Base-by-base conservation (phyloP, 2,113 vertebrate genomes). In the Dinomys branickii region DNA sequence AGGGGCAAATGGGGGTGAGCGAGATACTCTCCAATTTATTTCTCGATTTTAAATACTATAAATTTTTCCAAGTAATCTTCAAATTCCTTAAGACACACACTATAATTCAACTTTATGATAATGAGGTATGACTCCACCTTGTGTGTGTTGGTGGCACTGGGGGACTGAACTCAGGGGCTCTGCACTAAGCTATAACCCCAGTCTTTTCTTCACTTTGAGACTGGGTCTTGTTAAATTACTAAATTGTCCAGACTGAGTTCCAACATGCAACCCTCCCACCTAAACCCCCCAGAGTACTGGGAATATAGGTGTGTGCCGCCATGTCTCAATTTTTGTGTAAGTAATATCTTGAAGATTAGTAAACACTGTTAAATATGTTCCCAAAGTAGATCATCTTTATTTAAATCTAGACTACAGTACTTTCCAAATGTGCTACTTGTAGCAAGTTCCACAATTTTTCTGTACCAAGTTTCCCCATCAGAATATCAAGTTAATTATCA, bases 41-140 rank as follows among this genome's bases (percentile, higher is more conserved):
- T 92, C n/a, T 69, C 41, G 90, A 95, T 69, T 52, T 61, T 95
- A 78, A 77, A 38, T n/a, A 94, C 47, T 59, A 78, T 47, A 69
- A 69, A 6, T 58, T 96, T 91, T 87, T 65, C 28, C 16, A 90
- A 89, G 54, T 83, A 83, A 91, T 82, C 91, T 86, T 95, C 67
- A 91, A 78, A 47, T 91, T 75, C 30, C 16, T 8, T 87, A 88
- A 82, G 11, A 41, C 52, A 59, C 22, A 30, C 2, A 58, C 26
- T 41, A 88, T 65, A 73, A 82, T 81, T 95, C 44, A 89, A n/a
- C 20, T 85, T 85, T 85, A 84, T 47, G 54, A 73, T 47, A 94
- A 50, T 22, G 38, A 84, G 95, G 90, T 38, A 14, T 47, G 33
- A 41, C 71, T 69, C 33, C 5, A n/a, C n/a, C 7, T 3, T 69